Base-by-base conservation (phyloP, 2,888 invertebrate genomes). In the Tyria jacobaeae region DNA sequence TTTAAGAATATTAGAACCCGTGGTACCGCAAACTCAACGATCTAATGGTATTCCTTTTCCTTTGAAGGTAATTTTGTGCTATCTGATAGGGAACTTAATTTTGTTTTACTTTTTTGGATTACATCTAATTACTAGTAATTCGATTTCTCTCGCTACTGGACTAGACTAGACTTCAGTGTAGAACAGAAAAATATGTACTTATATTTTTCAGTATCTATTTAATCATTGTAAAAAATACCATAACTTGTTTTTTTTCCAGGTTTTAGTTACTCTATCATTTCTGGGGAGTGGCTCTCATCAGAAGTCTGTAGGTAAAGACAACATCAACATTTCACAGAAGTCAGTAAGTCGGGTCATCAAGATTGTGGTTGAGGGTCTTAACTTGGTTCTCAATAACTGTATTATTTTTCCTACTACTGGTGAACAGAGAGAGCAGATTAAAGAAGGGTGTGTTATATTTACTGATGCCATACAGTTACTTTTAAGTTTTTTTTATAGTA, bases 31-130 rank as follows among this genome's bases (percentile, higher is more conserved):
- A 65, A 86, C 84, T 25, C 86, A 86, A 57, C 79, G 87, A 54
- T 87, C 88, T 3, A 88, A 86, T 73, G 86, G 88, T 31, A 88
- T 88, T 69, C 88, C 88, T 44, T 87, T 88, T 66, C 85, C 88
- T 62, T 62, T 88, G 37, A 88, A 88, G 84, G 88, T 87, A 70
- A 63, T 15, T 54, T 21, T 41, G 12, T 54, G n/a, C 3, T 24
- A 3, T 34, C 7, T n/a, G 7, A n/a, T 15, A n/a, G 7, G 15
- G n/a, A 39, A 6, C n/a, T 7, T 4, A 9, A 17, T 44, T 12
- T 9, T 44, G 27, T 31, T 31, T 31, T 31, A 31, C 27, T 2
- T 6, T 31, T 31, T 31, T 3, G 0, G 4, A 21, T 44, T 44
- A 3, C 3, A 3, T 17, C 41, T 17, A 17, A 21, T 10, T 10